Evolutionary conservation across 1,140 invertebrate genomes (phyloP).

Genomic region (Tetraneura akinire): DNA sequence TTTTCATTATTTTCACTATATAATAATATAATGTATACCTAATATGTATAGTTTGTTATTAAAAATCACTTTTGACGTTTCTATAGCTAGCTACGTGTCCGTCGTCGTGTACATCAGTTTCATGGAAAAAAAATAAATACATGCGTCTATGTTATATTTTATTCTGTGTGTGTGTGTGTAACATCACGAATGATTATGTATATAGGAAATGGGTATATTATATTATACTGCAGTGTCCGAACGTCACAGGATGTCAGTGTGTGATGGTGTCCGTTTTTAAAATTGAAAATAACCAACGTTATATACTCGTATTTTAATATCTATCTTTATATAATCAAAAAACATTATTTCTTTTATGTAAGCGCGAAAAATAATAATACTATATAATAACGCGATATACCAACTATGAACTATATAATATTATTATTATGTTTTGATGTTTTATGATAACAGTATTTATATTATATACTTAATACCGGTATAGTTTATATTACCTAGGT

Average conservation of each 20-base stretch:
- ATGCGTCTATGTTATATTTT: not conserved
- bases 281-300: slow-evolving; percentile 29
- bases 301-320: too few relatives aligned
- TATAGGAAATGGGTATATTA: too few relatives aligned
- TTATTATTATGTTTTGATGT: too few relatives aligned
- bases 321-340: not conserved
- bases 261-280: slow-evolving; percentile 11
- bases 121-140: not conserved
- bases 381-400: too few relatives aligned
- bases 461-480: too few relatives aligned
- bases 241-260: not conserved
- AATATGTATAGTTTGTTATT: slow-evolving; percentile 51
- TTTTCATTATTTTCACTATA: too few relatives aligned
- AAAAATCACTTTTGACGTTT: slow-evolving; percentile 52
- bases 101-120: slow-evolving; percentile 11
- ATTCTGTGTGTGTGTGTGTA: not conserved
- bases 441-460: too few relatives aligned
- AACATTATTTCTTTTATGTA: not conserved
- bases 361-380: not conserved
- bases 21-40: too few relatives aligned
- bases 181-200: too few relatives aligned
- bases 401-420: too few relatives aligned
- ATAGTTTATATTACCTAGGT: too few relatives aligned
- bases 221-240: too few relatives aligned
- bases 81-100: slow-evolving; percentile 21